Evolutionary conservation across 1,140 invertebrate genomes (phyloP), one percentile per base, ranked within the genome.

Genomic region (Steinernema feltiae): DNA sequence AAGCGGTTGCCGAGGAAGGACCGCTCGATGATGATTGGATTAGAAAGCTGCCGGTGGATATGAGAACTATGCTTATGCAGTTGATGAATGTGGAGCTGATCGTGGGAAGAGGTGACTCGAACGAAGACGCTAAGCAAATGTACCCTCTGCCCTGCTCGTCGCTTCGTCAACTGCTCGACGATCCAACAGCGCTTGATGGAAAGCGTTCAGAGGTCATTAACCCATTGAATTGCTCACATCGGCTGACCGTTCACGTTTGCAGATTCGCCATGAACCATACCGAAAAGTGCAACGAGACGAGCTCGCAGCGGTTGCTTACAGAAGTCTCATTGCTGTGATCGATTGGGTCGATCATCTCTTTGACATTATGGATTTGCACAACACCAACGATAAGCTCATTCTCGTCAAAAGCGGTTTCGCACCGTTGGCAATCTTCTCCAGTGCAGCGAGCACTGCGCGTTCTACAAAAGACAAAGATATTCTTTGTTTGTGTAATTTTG

Each of bases 331-430:
- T 71, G 85, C 85, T n/a, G 77, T 78, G 15, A 84, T 85, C n/a
- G 84, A 85, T 71, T 84, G 76, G 71, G 84, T 86, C 18, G 84
- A 85, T 72, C 85, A 86, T 74, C 72, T 85, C 29, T 86, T 84
- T 63, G 79, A 75, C 21, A 63, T 85, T 24, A 86, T 85, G 81
- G 84, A 85, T 77, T 41, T 85, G 17, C 84, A 87, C 69, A 78
- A 78, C 70, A 76, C 80, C 32, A 46, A 78, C 30, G 84, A 85
- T 69, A 85, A 86, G 82, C 30, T 86, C 1, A 76, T 80, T 1
- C 48, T 85, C 1, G 80, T 87, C 0, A 85, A 85, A 72, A 70
- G 72, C 32, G 80, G 76, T 29, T 85, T 82, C 77, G 85, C 85
- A 21, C 83, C 84, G 1, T 69, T 85, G 35, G 74, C 74, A 41